Base-by-base conservation (phyloP, 1,140 invertebrate species). In the Druon quercuslanigerum region DNA sequence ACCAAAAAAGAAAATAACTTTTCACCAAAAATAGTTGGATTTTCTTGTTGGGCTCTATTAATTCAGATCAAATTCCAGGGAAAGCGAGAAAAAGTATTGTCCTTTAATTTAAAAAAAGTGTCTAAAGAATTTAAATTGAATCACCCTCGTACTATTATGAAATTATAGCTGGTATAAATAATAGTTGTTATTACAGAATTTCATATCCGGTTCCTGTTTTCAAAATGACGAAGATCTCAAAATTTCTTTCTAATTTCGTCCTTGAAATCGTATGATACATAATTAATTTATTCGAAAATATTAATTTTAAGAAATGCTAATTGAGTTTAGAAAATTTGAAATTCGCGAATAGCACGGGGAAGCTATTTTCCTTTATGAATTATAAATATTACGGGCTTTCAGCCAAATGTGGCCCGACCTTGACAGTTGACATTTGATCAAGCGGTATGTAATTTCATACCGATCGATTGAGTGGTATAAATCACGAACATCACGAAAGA, bases 391-490 rank as follows among this genome's bases (percentile, higher is more conserved):
- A 60, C 56, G 76, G 84, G 85, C 79, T 33, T 11, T 19, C 20
- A 70, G 88, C 87, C 88, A 89, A 86, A 82, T 77, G 76, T 76
- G 73, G 57, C 77, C 81, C 77, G 76, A 77, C 83, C 82, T 84
- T 86, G 80, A 85, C 25, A 80, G 80, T 82, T 83, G 85, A 83
- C 77, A 86, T 86, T 89, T 86, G 77, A 80, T 83, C 71, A 74
- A 57, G 52, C 71, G 78, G 73, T 19, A 77, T 33, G 66, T 73
- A 73, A 25, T 16, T 71, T 40, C 19, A 20, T 11, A 76, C 17
- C 4, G 51, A 60, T 71, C 40, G 25, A 71, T 54, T 71, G 74
- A 71, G 60, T 3, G 4, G 25, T 33, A 46, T n/a, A 71, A 76
- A 76, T 25, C 9, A 20, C 19, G 9, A 73, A 33, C 25, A 33